Evolutionary conservation across 2,888 invertebrate species (phyloP).

Genomic region (Beris morrisii): DNA sequence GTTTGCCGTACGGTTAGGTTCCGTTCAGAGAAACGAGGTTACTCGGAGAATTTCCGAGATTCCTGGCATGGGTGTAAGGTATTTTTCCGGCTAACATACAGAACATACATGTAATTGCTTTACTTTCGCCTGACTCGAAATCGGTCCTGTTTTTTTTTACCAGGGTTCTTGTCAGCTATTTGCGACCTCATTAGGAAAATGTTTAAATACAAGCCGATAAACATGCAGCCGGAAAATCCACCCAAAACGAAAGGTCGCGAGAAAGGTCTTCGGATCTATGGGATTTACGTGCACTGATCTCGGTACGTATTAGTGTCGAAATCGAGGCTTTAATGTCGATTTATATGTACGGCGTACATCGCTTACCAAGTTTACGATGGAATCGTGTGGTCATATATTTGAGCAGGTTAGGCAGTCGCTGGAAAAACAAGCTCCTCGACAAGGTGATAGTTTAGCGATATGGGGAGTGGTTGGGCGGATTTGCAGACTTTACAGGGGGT

Average conservation of each 20-base stretch:
- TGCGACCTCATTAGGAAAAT: neutral
- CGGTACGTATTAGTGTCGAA: constrained; percentile 14
- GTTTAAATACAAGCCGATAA: neutral
- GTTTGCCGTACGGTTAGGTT: constrained; percentile 31
- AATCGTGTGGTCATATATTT: constrained; percentile 13
- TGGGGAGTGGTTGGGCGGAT: too few relatives aligned
- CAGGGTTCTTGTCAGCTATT: neutral
- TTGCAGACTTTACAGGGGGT: too few relatives aligned
- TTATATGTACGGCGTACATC: neutral
- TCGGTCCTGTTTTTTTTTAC: constrained; percentile 3
- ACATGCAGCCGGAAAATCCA: constrained; percentile 6
- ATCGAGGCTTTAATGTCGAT: constrained; percentile 4
- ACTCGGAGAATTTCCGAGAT: neutral
- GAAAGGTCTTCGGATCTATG: constrained; percentile 7
- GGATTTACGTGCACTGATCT: neutral
- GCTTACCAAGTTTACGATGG: neutral
- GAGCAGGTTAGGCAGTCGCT: neutral
- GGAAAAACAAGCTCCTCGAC: too few relatives aligned
- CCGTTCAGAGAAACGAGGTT: constrained; percentile 10
- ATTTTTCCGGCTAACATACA: neutral
- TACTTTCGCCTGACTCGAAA: constrained; percentile 16
- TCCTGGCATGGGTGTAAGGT: neutral
- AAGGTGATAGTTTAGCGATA: too few relatives aligned
- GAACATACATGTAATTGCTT: constrained; percentile 7
- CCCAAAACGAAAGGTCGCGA: constrained; percentile 6